Conservation (phyloP, 2,888 invertebrate genomes). For the Balanococcus diminutus region DNA sequence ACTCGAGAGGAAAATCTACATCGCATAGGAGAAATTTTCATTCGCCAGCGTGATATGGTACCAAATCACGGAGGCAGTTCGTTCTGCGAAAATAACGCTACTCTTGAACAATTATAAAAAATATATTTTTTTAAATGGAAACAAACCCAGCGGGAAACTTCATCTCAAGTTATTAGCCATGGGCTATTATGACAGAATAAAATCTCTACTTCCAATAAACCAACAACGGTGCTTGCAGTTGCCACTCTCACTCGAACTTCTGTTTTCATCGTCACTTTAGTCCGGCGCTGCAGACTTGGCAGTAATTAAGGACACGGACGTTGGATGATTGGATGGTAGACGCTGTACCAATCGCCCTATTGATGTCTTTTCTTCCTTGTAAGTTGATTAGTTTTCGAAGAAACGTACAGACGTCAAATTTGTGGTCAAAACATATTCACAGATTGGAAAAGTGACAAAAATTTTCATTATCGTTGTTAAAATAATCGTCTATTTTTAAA, state of each 20-base stretch:
- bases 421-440: no score
- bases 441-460: no score
- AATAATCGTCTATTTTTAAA: no score
- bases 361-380: slow-evolving; percentile 44
- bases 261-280: slow-evolving; percentile 38
- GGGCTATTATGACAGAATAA: slow-evolving; percentile 44
- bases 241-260: slow-evolving; percentile 19
- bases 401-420: background rate
- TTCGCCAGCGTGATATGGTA: background rate
- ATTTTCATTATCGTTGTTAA: no score
- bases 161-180: slow-evolving; percentile 46
- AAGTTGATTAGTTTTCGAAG: slow-evolving; percentile 1
- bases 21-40: background rate
- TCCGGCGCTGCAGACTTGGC: background rate
- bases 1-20: background rate
- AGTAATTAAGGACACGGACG: slow-evolving; percentile 42
- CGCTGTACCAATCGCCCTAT: background rate
- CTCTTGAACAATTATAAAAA: slow-evolving; percentile 19
- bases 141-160: slow-evolving; percentile 42
- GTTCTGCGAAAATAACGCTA: slow-evolving; percentile 42
- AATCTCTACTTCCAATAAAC: slow-evolving; percentile 47
- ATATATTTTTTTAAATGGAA: slow-evolving; percentile 41
- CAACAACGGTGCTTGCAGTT: slow-evolving; percentile 34
- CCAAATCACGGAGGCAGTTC: slow-evolving; percentile 1
- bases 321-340: background rate